A percentile compares a stretch with the other conserved stretches of the same genome.
Conservation (phyloP, 2,888 invertebrate species). For the Chaetogeoica ovagalla region DNA sequence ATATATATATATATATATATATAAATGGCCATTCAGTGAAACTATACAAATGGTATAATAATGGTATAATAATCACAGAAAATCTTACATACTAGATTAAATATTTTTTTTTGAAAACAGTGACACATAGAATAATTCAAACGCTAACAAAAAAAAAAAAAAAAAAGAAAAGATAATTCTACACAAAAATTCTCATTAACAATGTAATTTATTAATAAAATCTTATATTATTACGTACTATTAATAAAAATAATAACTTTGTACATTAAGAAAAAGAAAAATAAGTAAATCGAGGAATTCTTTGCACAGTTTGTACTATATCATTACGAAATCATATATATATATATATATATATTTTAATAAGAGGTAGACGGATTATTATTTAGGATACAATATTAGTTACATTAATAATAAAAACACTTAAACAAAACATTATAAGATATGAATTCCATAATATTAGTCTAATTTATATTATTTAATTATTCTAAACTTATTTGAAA, state of each 20-base stretch:
- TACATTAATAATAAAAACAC: conserved; percentile 43
- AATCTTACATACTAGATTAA: conserved; percentile 51
- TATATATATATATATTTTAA: not conserved
- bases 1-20: conserved; percentile 30
- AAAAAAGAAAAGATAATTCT: conserved; percentile 12
- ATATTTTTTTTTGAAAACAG: conserved; percentile 46
- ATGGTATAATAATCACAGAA: conserved; percentile 51
- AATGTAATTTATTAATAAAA: conserved; percentile 34
- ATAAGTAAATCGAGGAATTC: conserved; percentile 48
- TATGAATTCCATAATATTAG: conserved; percentile 53
- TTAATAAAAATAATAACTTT: conserved; percentile 47
- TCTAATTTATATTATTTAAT: conserved; percentile 45
- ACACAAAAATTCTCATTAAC: conserved; percentile 38
- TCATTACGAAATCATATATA: conserved; percentile 31
- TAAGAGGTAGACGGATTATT: conserved; percentile 44
- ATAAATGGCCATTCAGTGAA: conserved; percentile 43
- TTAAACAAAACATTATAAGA: conserved; percentile 43
- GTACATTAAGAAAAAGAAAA: conserved; percentile 45
- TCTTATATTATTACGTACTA: conserved; percentile 47
- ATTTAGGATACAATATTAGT: conserved; percentile 36
- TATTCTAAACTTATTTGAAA: conserved; percentile 50
- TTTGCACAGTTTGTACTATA: conserved; percentile 53
- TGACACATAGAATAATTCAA: conserved; percentile 53
- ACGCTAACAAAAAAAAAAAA: conserved; percentile 40
- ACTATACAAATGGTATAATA: conserved; percentile 50